Base-by-base conservation (phyloP, 2,113 vertebrate genomes). In the Polyodon spathula region DNA sequence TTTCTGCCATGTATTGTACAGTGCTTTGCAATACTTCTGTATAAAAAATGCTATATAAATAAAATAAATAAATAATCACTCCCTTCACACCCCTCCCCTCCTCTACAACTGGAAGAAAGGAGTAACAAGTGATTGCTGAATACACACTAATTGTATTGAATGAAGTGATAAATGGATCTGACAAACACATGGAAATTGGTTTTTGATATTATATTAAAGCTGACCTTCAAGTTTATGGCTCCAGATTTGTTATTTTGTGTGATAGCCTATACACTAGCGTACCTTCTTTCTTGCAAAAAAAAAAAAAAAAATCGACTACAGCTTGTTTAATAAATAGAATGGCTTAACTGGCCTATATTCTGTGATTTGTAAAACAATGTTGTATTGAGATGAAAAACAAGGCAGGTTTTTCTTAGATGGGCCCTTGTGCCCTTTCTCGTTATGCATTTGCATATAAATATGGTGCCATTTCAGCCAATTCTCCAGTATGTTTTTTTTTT, bases 101-200 rank as follows among this genome's bases (percentile, higher is more conserved):
- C 43, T 17, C 39, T 17, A 38, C 4, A 38, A 58, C 39, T 17
- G 16, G 53, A 4, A 54, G n/a, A n/a, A 62, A 62, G 65, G 59
- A 68, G 64, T 67, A 63, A 66, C 59, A 73, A 76, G 73, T 64
- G 58, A 72, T 73, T 79, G 66, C 69, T 79, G 79, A 72, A 73
- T 78, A 78, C 71, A 69, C 66, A 59, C 73, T 84, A 89, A 89
- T 91, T 88, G 76, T 81, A 78, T 88, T 86, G 83, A 83, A 79
- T 76, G 69, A 75, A 70, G 76, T 92, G 88, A 92, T 88, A 81
- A 88, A 91, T 89, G 87, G 78, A 71, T 71, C 70, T 87, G 86
- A 89, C 84, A 86, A 82, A 80, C 68, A 78, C 83, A 75, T 86
- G 76, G 83, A 89, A 90, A 90, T 92, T 88, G 83, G 65, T 84